Percentiles rank a stretch among this genome's conserved stretches.
Evolutionary conservation across 2,113 vertebrate species (phyloP).

Genomic region (Prinia subflava): DNA sequence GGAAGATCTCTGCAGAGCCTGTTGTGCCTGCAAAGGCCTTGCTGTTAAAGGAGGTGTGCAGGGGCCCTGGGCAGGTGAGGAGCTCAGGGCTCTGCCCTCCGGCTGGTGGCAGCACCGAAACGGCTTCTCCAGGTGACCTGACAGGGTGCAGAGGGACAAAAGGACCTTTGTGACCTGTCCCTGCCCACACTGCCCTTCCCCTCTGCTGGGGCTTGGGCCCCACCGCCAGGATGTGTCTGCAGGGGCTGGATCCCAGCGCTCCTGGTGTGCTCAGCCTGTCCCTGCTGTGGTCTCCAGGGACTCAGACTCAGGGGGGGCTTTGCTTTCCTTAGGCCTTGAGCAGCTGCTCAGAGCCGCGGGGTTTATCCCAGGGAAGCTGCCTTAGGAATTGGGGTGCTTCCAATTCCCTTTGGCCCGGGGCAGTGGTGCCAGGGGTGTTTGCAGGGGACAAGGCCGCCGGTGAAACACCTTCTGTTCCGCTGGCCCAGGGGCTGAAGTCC

Average conservation of each 20-base stretch:
- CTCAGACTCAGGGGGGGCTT: neutral
- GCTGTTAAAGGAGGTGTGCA: neutral
- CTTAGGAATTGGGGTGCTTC: neutral
- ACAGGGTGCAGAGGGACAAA: accelerated
- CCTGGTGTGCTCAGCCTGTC: accelerated
- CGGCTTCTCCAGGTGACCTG: neutral
- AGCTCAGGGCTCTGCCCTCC: neutral
- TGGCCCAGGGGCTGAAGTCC: slow-evolving; percentile 46
- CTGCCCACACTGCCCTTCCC: neutral
- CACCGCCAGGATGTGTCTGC: neutral
- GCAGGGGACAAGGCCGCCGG: slow-evolving; percentile 6
- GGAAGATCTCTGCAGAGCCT: neutral
- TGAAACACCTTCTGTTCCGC: slow-evolving; percentile 65
- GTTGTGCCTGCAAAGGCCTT: neutral
- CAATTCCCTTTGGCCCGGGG: neutral
- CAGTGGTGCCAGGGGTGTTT: neutral
- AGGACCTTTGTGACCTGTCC: neutral
- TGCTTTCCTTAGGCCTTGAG: neutral
- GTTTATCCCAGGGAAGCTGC: neutral
- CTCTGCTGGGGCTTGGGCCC: neutral
- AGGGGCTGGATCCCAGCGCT: accelerated
- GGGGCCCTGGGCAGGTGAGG: neutral
- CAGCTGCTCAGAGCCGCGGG: accelerated
- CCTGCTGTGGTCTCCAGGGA: accelerated
- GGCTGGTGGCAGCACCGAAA: neutral